Evolutionary conservation across 2,113 vertebrate genomes (phyloP), one percentile per base, ranked within the genome.

Genomic region (Eublepharis macularius): DNA sequence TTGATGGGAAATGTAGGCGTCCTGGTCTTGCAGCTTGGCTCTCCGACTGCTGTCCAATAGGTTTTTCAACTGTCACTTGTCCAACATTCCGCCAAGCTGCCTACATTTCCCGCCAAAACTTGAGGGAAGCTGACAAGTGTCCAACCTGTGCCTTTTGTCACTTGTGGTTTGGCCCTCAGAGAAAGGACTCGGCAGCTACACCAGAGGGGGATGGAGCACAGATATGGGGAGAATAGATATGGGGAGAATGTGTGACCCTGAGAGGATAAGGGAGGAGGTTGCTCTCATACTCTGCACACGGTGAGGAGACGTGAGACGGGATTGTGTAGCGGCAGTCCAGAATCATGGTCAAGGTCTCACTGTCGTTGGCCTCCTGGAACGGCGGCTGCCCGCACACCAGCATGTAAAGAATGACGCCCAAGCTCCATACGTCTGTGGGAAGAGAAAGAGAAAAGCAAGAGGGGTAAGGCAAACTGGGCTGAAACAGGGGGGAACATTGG

Each of bases 371-470:
- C 94, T 98, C 98, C 93, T 98, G 97, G 93, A 98, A 98, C 1
- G 98, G 98, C 36, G 97, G 97, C 2, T 96, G 96, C 75, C 98
- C 97, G 0, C 97, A 98, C 68, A 98, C 97, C 94, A 98, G 92
- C 98, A 98, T 98, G 93, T 97, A 98, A 45, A 98, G 97, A 90
- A 98, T 98, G 93, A 98, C 98, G 21, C 98, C 98, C 72, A 98
- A 94, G 85, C 97, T 98, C 97, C 97, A 98, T 88, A 98, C 96
- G 93, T 98, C 98, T 98, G 96, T 70, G 91, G 94, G 91, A 76
- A 90, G 63, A 82, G 32, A 49, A 2, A 39, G 26, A 51, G 21
- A 45, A 79, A 14, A 57, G 60, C 26, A 9, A 16, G 72, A 43
- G 26, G 32, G 1, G n/a, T 36, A 17, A 39, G 69, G 4, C 24